A percentile compares a stretch with the other conserved stretches of the same genome.
Conservation (phyloP, 2,888 invertebrate species). For the Drosophila parthenogenetica region DNA sequence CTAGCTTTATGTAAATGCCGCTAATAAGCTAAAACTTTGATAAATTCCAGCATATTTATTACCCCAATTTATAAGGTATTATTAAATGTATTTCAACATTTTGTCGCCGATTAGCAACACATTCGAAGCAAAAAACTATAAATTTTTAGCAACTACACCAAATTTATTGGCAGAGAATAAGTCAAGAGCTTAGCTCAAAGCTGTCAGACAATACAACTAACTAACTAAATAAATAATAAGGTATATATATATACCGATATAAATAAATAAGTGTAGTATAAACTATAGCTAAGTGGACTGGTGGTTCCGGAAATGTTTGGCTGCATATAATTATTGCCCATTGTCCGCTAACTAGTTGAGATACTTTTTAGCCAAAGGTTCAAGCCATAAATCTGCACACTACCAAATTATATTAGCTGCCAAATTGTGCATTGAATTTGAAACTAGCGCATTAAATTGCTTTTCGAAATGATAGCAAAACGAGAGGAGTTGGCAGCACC, state of each 20-base stretch:
- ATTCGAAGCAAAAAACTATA: conserved; percentile 12
- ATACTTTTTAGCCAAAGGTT: conserved; percentile 4
- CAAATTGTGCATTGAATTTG: conserved; percentile 26
- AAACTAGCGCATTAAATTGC: conserved; percentile 1
- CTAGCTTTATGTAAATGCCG: neutral
- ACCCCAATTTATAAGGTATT: conserved; percentile 1
- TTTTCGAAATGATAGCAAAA: neutral
- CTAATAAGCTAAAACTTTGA: neutral
- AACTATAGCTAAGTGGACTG: conserved; percentile 18
- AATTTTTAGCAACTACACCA: conserved; percentile 9
- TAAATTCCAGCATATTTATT: neutral
- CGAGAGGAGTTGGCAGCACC: conserved; percentile 60
- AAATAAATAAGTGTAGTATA: neutral
- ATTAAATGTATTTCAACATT: conserved; percentile 10
- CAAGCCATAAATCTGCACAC: neutral
- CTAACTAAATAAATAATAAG: neutral
- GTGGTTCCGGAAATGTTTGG: conserved; percentile 10
- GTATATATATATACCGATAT: neutral
- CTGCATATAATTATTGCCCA: neutral
- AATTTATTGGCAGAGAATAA: conserved; percentile 12
- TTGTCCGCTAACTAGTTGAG: conserved; percentile 10
- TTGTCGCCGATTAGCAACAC: conserved; percentile 26
- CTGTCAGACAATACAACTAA: neutral
- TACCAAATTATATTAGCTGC: neutral
- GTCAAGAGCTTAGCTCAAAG: conserved; percentile 12